A percentile compares a stretch with the other conserved stretches of the same genome.
Conservation (phyloP, 2,888 invertebrate species). For the Eupeodes luniger region DNA sequence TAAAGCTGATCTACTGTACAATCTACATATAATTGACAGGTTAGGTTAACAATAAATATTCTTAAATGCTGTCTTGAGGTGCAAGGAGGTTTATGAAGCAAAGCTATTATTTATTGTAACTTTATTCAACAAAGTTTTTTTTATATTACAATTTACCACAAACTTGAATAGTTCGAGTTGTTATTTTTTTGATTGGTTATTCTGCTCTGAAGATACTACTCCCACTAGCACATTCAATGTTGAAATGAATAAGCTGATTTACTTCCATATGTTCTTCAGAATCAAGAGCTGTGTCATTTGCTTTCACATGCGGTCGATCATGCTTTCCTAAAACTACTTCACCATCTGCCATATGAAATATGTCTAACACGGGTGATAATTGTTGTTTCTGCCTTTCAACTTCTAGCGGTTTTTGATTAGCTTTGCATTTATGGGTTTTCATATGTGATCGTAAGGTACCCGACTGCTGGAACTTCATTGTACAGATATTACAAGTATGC, state of each 20-base stretch:
- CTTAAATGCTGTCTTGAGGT: no score
- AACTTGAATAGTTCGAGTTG: not conserved
- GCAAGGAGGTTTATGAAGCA: no score
- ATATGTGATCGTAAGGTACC: conserved; percentile 85
- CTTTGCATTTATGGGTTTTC: conserved; percentile 82
- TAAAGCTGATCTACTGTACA: no score
- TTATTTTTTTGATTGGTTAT: conserved; percentile 2
- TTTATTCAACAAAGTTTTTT: no score
- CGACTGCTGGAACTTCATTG: conserved; percentile 85
- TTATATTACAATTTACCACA: no score
- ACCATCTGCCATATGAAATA: conserved; percentile 67
- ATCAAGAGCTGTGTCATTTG: not conserved
- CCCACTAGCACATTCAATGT: conserved; percentile 70
- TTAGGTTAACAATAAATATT: no score
- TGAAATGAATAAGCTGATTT: conserved; percentile 69
- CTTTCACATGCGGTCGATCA: not conserved
- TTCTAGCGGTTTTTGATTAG: not conserved
- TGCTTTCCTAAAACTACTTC: conserved; percentile 72
- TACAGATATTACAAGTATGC: conserved; percentile 83
- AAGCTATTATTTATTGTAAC: no score
- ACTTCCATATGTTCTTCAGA: conserved; percentile 12
- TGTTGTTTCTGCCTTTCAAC: conserved; percentile 26
- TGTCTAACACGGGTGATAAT: not conserved
- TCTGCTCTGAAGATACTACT: conserved; percentile 51
- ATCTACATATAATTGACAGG: no score